A percentile compares a stretch with the other conserved stretches of the same genome.
phyloP scores from a whole-genome alignment of 2,888 invertebrate genomes.

The Lumbricus terrestris region DNA sequence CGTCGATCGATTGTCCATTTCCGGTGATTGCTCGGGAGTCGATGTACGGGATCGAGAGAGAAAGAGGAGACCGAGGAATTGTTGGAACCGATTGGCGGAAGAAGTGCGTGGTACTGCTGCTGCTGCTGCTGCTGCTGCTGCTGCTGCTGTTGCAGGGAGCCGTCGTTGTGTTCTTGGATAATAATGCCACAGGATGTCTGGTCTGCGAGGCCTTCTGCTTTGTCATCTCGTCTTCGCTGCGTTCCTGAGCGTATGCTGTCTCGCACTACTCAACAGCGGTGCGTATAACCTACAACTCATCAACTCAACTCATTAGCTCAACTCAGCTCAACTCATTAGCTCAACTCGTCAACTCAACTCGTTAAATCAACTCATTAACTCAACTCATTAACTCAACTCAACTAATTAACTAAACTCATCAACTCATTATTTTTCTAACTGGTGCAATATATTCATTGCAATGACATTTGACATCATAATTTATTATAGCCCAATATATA shows the following conservation, averaged over 20 bases:
- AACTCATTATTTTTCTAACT: no score
- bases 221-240: background rate
- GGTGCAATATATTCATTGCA: no score
- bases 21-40: background rate
- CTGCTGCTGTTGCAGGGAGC: background rate
- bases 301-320: no score
- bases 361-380: no score
- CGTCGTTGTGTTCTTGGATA: background rate
- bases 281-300: background rate
- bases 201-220: background rate
- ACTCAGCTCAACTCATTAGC: no score
- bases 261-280: constrained; percentile 10
- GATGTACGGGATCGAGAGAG: background rate
- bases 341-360: no score
- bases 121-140: no score
- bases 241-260: background rate
- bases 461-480: no score
- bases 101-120: no score
- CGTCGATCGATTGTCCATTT: background rate
- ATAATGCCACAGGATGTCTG: background rate
- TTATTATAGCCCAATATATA: no score
- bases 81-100: background rate
- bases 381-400: no score
- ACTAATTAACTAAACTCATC: no score
- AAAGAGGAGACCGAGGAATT: background rate